Conservation (phyloP, 2,888 invertebrate genomes). For the Drosophila incognita region DNA sequence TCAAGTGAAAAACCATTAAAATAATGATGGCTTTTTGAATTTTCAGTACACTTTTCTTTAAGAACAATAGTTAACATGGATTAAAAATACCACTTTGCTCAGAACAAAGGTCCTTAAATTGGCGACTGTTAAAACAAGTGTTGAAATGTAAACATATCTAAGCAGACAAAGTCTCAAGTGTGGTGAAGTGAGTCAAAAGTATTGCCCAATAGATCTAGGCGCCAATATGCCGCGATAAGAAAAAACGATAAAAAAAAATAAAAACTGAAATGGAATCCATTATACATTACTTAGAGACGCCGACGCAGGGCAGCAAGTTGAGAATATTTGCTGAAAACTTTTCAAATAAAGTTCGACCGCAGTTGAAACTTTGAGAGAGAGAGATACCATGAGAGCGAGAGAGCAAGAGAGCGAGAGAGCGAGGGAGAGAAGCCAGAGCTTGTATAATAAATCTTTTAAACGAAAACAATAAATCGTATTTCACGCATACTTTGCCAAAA, state of each 20-base stretch:
- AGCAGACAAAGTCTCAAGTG: neutral
- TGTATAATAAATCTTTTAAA: slow-evolving; percentile 75
- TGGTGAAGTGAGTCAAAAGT: neutral
- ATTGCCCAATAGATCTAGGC: neutral
- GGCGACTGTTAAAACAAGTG: neutral
- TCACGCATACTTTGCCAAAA: slow-evolving; percentile 72
- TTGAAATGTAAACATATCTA: neutral
- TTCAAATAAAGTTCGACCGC: slow-evolving; percentile 71
- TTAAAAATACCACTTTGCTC: neutral
- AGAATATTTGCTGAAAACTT: slow-evolving; percentile 61
- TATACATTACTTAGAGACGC: slow-evolving; percentile 8
- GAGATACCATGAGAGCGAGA: slow-evolving; percentile 5
- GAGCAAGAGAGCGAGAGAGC: neutral
- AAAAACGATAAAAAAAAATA: slow-evolving; percentile 5
- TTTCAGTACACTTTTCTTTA: neutral
- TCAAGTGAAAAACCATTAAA: neutral
- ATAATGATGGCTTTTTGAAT: fast-evolving
- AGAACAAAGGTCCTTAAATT: neutral
- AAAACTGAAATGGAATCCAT: slow-evolving; percentile 13
- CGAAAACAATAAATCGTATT: slow-evolving; percentile 80
- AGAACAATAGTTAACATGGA: neutral
- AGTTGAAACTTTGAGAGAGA: slow-evolving; percentile 27
- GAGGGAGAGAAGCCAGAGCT: slow-evolving; percentile 30
- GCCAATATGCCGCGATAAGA: neutral
- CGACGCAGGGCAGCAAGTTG: slow-evolving; percentile 10